Base-by-base conservation (phyloP, 1,140 invertebrate species). In the Drosophila azteca region DNA sequence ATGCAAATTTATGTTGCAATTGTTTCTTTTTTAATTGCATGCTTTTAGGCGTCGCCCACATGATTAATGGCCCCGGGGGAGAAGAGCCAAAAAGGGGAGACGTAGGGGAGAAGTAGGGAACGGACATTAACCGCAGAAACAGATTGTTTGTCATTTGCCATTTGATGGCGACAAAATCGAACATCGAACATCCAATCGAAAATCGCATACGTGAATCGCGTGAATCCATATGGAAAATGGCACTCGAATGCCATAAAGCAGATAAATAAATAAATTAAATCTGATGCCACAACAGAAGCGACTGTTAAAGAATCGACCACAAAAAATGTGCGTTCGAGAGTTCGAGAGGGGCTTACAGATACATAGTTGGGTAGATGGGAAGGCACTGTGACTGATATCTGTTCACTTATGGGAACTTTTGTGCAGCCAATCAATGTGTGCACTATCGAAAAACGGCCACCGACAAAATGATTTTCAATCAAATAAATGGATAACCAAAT, bases 91-190 rank as follows among this genome's bases (percentile, higher is more conserved):
- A 9, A 31, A 44, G n/a, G 15, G 29, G 6, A 2, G 45, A 8
- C 39, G 11, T 20, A 8, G 54, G 45, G 45, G 26, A 3, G 45
- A 26, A 3, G 11, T 20, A 8, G 54, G 45, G 43, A 26, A 26
- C 24, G 35, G 31, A 69, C 70, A 58, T 64, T 62, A 66, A 67
- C 78, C 57, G 61, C 77, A 85, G 52, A 69, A 77, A 69, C 81
- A 70, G 75, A 87, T 87, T 87, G 82, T 82, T 39, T 87, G 83
- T 87, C 83, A 88, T 87, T 78, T 78, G 58, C 46, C 78, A 71
- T 65, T 78, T 78, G 70, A 82, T 76, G 83, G 64, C 11, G 35
- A 76, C 62, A 68, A 70, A 69, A 70, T 70, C 75, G 61, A 62
- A 69, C 17, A 20, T 20, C 17, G 17, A 78, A 69, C 17, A 20